These are phyloP conservation scores for Crocallis elinguaria DNA, from an alignment of 2,888 invertebrate genomes.

Conservation along the genomic window DNA sequence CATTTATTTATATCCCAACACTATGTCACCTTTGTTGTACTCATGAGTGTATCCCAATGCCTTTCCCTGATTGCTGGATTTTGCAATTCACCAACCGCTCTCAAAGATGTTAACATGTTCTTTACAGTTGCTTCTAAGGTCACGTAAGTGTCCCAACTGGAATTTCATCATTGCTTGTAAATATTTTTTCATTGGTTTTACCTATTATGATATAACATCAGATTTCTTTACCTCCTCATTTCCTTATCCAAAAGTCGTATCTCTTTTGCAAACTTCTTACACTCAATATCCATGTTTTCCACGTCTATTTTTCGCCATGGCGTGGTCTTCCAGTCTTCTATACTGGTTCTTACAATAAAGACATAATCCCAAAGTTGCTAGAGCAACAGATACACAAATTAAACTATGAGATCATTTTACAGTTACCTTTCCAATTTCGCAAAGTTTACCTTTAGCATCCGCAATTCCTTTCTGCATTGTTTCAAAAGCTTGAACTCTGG, in stretches of 20 bases:
- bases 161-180: constrained; percentile 29
- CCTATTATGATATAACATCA: neutral
- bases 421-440: neutral
- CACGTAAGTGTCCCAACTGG: constrained; percentile 94
- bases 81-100: constrained; percentile 97
- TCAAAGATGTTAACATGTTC: constrained; percentile 97
- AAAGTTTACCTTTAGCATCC: constrained; percentile 90
- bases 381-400: neutral
- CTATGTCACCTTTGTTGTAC: constrained; percentile 93
- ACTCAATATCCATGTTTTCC: constrained; percentile 99
- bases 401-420: neutral
- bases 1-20: constrained; percentile 40
- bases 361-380: constrained; percentile 98
- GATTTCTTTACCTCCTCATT: constrained; percentile 88
- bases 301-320: constrained; percentile 99
- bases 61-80: constrained; percentile 98
- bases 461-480: constrained; percentile 95
- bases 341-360: constrained; percentile 94
- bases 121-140: constrained; percentile 96
- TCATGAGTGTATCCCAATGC: constrained; percentile 99
- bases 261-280: constrained; percentile 98
- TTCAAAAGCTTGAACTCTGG: constrained; percentile 97
- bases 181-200: neutral
- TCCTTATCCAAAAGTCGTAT: constrained; percentile 96
- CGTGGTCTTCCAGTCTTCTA: constrained; percentile 98